These are phyloP conservation scores for Trachymyrmex cornetzi DNA, from an alignment of 1,140 invertebrate genomes.

Conservation along the genomic window DNA sequence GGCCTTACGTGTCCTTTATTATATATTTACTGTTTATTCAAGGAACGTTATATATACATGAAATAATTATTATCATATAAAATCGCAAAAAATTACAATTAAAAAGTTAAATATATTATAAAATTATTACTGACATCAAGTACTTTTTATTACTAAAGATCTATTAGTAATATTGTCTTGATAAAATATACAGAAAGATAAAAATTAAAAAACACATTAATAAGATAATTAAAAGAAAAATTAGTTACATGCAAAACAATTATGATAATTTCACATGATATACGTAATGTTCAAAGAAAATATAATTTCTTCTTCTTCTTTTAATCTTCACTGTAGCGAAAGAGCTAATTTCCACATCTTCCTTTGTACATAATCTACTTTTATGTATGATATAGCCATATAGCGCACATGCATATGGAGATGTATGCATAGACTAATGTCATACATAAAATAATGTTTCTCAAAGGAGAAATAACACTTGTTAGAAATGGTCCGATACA, in stretches of 20 bases:
- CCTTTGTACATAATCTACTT: conserved; percentile 24
- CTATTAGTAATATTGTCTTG: not conserved
- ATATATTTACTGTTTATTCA: no score
- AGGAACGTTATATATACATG: not conserved
- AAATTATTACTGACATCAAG: not conserved
- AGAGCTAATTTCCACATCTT: conserved; percentile 10
- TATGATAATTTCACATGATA: conserved; percentile 5
- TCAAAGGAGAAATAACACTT: conserved; percentile 19
- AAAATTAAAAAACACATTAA: not conserved
- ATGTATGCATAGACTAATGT: conserved; percentile 4
- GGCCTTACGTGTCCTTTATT: no score
- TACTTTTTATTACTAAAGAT: no score
- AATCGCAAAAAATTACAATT: not conserved
- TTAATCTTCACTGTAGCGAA: not conserved
- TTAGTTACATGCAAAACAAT: not conserved
- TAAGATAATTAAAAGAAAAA: not conserved
- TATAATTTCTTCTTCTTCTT: not conserved
- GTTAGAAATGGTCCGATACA: conserved; percentile 14
- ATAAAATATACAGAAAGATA: not conserved
- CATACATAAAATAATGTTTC: conserved; percentile 17
- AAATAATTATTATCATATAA: not conserved
- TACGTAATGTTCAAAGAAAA: not conserved
- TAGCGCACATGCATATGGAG: conserved; percentile 15
- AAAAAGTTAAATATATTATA: not conserved
- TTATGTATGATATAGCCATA: not conserved